phyloP scores from a whole-genome alignment of 2,113 vertebrate genomes.

The Emydocephalus ijimae region DNA sequence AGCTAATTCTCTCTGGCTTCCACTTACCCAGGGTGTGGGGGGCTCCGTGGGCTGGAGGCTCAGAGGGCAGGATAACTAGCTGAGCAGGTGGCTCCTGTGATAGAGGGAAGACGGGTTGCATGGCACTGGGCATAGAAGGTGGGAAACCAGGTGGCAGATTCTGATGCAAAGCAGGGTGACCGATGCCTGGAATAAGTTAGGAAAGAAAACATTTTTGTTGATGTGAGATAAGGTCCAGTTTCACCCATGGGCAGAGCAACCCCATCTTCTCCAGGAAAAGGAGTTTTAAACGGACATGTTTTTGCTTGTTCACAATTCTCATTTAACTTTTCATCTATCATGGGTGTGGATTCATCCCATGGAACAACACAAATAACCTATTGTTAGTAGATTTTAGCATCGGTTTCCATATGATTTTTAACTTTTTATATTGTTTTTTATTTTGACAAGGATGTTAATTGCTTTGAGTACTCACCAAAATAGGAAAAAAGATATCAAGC shows the following conservation, averaged over 20 bases:
- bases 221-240: not conserved
- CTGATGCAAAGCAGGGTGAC: constrained; percentile 91
- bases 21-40: constrained; percentile 86
- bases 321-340: not conserved
- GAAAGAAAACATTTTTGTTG: not conserved
- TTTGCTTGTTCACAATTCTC: not conserved
- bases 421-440: not conserved
- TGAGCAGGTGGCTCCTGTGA: constrained; percentile 87
- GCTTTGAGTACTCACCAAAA: not conserved
- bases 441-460: not conserved
- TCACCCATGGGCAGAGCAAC: not conserved
- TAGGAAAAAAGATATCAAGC: not conserved
- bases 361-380: not conserved
- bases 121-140: constrained; percentile 84
- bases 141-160: constrained; percentile 92
- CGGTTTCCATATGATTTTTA: not conserved
- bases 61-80: constrained; percentile 89
- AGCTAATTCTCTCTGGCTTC: not conserved
- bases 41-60: constrained; percentile 80
- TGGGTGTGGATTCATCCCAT: not conserved
- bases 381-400: not conserved
- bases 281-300: not conserved
- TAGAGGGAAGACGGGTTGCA: constrained; percentile 91
- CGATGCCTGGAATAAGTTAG: constrained; percentile 74
- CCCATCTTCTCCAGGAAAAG: not conserved